A percentile compares a stretch with the other conserved stretches of the same genome.
Evolutionary conservation across 2,113 vertebrate genomes (phyloP).

Genomic region (Rhinolophus sinicus): DNA sequence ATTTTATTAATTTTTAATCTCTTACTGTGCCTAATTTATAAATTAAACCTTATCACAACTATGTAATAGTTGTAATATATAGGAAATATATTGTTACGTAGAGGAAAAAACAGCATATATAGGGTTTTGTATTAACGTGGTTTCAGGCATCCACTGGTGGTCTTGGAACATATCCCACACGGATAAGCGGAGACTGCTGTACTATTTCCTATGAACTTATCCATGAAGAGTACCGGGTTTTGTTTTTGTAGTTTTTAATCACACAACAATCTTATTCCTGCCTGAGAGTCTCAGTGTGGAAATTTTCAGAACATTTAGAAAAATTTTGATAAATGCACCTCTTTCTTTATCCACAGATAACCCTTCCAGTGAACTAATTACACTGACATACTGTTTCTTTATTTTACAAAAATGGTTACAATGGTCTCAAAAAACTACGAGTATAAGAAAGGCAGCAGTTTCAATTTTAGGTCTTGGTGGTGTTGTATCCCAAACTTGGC

Average conservation of each 20-base stretch:
- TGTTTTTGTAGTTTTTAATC: neutral
- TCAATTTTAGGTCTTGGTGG: neutral
- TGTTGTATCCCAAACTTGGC: neutral
- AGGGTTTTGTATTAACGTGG: neutral
- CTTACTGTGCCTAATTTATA: no score
- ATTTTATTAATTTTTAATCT: no score
- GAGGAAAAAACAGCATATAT: neutral
- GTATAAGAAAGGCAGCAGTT: neutral
- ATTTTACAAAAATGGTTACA: neutral
- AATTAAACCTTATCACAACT: no score
- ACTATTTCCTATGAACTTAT: neutral
- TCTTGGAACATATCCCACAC: neutral
- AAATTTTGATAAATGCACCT: neutral
- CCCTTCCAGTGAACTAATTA: neutral
- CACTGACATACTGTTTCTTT: neutral
- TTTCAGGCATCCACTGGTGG: neutral
- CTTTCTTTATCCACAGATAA: neutral
- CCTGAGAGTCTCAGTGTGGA: neutral
- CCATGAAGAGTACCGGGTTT: neutral
- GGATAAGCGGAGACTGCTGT: neutral
- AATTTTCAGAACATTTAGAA: conserved; percentile 3
- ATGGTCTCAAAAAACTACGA: neutral
- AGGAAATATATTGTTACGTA: neutral
- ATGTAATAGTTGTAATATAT: neutral
- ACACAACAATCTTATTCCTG: neutral